These are phyloP conservation scores for Urocolius indicus DNA, from an alignment of 2,113 vertebrate genomes.

Conservation along the genomic window DNA sequence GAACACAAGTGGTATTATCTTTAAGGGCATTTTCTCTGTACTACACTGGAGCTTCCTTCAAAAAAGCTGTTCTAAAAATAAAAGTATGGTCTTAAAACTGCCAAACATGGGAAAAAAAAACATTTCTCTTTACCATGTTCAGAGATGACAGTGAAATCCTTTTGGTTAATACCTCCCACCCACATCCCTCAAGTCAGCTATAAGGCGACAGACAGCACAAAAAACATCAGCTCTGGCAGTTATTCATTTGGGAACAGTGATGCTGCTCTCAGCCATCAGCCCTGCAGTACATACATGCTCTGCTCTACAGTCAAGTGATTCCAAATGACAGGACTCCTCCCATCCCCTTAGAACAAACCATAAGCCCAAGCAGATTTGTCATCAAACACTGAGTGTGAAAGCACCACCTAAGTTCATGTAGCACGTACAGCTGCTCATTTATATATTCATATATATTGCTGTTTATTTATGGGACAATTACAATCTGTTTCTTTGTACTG, in stretches of 20 bases:
- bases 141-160: neutral
- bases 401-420: neutral
- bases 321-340: neutral
- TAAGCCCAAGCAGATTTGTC: neutral
- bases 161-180: neutral
- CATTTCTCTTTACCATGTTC: neutral
- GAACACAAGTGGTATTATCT: neutral
- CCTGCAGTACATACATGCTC: neutral
- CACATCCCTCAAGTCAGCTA: neutral
- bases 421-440: neutral
- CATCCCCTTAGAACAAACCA: neutral
- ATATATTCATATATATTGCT: neutral
- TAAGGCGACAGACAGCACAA: neutral
- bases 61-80: conserved; percentile 23
- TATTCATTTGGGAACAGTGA: neutral
- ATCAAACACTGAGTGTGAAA: neutral
- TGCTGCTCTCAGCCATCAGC: neutral
- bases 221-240: neutral
- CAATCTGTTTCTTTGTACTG: neutral
- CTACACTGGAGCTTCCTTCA: neutral
- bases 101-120: neutral
- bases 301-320: neutral
- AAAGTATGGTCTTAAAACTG: neutral
- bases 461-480: neutral
- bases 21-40: neutral